phyloP scores from a whole-genome alignment of 2,888 invertebrate genomes.

The Drosophila aldrichi region DNA sequence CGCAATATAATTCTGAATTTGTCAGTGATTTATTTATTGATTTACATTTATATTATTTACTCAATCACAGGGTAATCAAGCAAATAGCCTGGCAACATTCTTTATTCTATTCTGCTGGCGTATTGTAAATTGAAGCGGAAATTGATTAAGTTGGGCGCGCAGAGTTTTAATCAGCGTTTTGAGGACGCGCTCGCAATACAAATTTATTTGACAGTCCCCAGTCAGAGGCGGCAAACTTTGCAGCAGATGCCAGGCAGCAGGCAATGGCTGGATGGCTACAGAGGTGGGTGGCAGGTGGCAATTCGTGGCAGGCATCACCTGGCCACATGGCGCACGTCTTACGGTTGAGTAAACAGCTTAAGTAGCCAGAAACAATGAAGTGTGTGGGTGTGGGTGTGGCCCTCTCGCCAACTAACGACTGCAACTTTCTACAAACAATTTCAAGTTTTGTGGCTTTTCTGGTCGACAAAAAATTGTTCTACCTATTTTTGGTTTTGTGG shows the following conservation, averaged over 20 bases:
- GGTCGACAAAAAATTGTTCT: conserved; percentile 25
- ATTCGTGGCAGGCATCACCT: conserved; percentile 38
- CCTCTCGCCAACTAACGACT: background rate
- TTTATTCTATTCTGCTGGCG: conserved; percentile 1
- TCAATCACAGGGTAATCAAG: conserved; percentile 1
- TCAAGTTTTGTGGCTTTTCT: conserved; percentile 28
- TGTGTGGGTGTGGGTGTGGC: conserved; percentile 1
- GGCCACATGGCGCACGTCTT: conserved; percentile 31
- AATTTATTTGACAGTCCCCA: conserved; percentile 45
- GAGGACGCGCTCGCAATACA: conserved; percentile 54
- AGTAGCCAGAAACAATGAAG: conserved; percentile 30
- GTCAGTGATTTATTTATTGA: conserved; percentile 1
- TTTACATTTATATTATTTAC: background rate
- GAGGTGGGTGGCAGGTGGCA: conserved; percentile 1
- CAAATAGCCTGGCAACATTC: conserved; percentile 18
- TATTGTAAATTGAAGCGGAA: conserved; percentile 59
- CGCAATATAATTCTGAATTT: background rate
- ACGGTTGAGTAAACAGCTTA: conserved; percentile 43
- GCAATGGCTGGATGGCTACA: background rate
- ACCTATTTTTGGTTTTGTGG: conserved; percentile 6
- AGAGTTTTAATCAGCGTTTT: conserved; percentile 60
- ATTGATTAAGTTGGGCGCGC: conserved; percentile 68
- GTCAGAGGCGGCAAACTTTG: background rate
- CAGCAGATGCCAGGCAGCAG: background rate
- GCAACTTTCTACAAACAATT: conserved; percentile 33